Conservation (phyloP, 1,140 invertebrate species). For the Drosophila virilis region DNA sequence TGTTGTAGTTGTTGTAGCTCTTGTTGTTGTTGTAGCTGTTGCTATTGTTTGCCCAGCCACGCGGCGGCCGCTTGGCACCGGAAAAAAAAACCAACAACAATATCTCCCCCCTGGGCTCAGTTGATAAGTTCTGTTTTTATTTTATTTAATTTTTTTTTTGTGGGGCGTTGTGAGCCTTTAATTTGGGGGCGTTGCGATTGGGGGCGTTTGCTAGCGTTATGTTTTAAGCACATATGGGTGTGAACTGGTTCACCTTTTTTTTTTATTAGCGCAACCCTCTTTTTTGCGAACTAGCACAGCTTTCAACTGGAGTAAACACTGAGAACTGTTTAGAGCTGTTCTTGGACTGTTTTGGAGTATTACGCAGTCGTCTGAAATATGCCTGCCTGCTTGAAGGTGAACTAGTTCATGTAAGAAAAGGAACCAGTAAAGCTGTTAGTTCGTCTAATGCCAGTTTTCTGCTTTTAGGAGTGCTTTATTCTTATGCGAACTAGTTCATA, state of each 20-base stretch:
- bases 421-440: too few relatives aligned
- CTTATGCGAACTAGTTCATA: conserved; percentile 3
- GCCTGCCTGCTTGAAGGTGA: background rate
- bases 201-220: conserved; percentile 25
- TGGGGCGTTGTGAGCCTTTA: conserved; percentile 28
- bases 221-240: background rate
- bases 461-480: too few relatives aligned
- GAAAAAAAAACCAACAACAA: background rate
- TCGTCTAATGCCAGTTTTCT: too few relatives aligned
- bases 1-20: conserved; percentile 12
- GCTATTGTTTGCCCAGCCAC: conserved; percentile 27
- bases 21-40: background rate
- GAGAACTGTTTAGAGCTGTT: too few relatives aligned
- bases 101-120: conserved; percentile 18
- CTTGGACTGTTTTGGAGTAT: too few relatives aligned
- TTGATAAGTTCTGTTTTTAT: conserved; percentile 24
- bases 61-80: background rate
- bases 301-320: too few relatives aligned
- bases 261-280: too few relatives aligned
- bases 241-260: background rate
- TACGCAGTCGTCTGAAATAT: too few relatives aligned
- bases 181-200: conserved; percentile 28
- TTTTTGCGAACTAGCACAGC: too few relatives aligned
- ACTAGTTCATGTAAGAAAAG: background rate
- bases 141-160: conserved; percentile 11